Evolutionary conservation across 2,113 vertebrate species (phyloP), one percentile per base, ranked within the genome.

Genomic region (Elaphurus davidianus): DNA sequence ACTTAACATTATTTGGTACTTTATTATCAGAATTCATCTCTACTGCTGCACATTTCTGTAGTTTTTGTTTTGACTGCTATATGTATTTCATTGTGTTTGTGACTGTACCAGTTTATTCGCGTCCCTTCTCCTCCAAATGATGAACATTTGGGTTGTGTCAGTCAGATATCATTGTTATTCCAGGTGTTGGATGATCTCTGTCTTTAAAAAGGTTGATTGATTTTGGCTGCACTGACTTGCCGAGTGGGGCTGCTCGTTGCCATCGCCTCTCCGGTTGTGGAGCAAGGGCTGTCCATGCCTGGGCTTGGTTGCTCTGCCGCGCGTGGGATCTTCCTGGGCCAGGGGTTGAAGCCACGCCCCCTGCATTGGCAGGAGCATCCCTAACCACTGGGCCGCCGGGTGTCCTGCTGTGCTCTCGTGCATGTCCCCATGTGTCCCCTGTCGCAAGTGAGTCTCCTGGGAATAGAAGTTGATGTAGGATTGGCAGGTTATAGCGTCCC

Each of bases 281-380:
- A 11, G 67, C 36, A 12, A 11, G 67, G 9, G 4, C 67, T 71
- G 36, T 36, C 0, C 0, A 19, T 2, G 10, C 4, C 2, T 5
- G 11, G 67, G 36, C 67, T 40, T 12, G 25, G 11, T 25, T 76
- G 23, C 40, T 14, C 23, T 76, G 71, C 23, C 4, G 71, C 71
- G 4, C 0, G 6, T 14, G 36, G 36, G 0, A 1, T 43, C 71
- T 27, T 76, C 71, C 36, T 76, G 12, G 71, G 3, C 71, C 36
- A 43, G 21, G 71, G 36, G 2, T 14, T 0, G 12, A 27, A 7
- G 36, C 71, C 12, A 0, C 3, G 36, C 14, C 6, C 36, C 71
- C 71, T 43, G 36, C 36, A 43, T 6, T 4, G 36, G 40, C 71
- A 43, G 36, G 71, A 43, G 23, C 12, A 7, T 27, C 14, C 71